Evolutionary conservation across 2,113 vertebrate genomes (phyloP).

Genomic region (Mus pahari): DNA sequence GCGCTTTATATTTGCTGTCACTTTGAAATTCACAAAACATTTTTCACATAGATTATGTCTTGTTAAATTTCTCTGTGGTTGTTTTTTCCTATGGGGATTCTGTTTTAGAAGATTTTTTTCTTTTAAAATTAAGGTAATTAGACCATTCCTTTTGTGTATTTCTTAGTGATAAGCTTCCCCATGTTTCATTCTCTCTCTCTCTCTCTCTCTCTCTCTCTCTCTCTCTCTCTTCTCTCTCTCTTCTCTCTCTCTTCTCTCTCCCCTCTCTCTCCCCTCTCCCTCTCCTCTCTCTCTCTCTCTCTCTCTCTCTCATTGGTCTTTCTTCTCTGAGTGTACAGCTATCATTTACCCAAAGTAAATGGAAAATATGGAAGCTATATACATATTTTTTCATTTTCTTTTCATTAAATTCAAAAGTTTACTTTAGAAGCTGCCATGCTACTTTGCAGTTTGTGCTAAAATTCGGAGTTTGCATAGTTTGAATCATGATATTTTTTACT

Average conservation of each 20-base stretch:
- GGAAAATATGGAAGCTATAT: background rate
- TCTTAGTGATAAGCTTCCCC: slow-evolving; percentile 48
- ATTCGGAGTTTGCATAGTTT: slow-evolving; percentile 50
- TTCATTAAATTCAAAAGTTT: slow-evolving; percentile 28
- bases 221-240: no score
- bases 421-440: slow-evolving; percentile 4
- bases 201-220: no score
- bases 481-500: slow-evolving; percentile 30
- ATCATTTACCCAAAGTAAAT: slow-evolving; percentile 56
- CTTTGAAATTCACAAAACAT: slow-evolving; percentile 48
- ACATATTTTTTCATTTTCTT: slow-evolving; percentile 5
- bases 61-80: slow-evolving; percentile 38
- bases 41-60: slow-evolving; percentile 60
- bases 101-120: slow-evolving; percentile 38
- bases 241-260: no score
- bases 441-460: slow-evolving; percentile 47
- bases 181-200: slow-evolving; percentile 8
- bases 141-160: slow-evolving; percentile 24
- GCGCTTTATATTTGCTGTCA: slow-evolving; percentile 11
- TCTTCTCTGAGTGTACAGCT: slow-evolving; percentile 46
- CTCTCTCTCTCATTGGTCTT: slow-evolving; percentile 19
- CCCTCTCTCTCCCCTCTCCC: no score
- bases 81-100: slow-evolving; percentile 48
- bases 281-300: no score
- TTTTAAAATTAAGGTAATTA: slow-evolving; percentile 63